Evolutionary conservation across 2,797 vertebrate species (phyloP), one percentile per base, ranked within the genome.

Genomic region (Rhadinocentrus ornatus): DNA sequence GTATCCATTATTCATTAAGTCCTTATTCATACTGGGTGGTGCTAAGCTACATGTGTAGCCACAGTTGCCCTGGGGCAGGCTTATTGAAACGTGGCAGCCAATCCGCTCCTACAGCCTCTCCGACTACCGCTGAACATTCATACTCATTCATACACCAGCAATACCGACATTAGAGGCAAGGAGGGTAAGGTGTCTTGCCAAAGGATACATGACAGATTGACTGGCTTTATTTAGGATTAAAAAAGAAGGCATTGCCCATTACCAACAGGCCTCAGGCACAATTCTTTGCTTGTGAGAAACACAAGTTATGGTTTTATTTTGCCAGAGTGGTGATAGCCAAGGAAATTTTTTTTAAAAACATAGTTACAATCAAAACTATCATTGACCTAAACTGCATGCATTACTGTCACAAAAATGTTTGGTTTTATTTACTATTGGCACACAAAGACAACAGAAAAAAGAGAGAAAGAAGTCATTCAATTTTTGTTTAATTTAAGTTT

Each of bases 161-260:
- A 32, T 32, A 32, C 31, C 8, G 31, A 32, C 7, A 7, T 8
- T 32, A 7, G 31, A 32, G 31, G 31, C 31, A 32, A 32, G 31
- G 31, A 32, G 31, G 31, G 31, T 32, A 7, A 32, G 2, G 31
- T 32, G 8, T 32, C 31, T 8, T 32, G 31, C 31, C 31, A 6
- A 32, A 32, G 31, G 31, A 32, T 7, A 32, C 31, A 32, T 7
- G 8, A 32, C 31, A 32, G 31, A 32, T 32, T 32, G 31, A 32
- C 31, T 32, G n/a, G n/a, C 75, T 91, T 88, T 91, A 90, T 92
- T 93, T 90, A 85, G 81, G 86, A 88, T 86, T 22, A 81, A 61
- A 90, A n/a, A 86, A 22, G 2, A 81, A 76, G 78, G 82, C 86
- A 87, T 55, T 86, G 67, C 66, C 80, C 85, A 86, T 91, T 88